A percentile compares a stretch with the other conserved stretches of the same genome.
Evolutionary conservation across 2,113 vertebrate species (phyloP).

Genomic region (Heterotis niloticus): DNA sequence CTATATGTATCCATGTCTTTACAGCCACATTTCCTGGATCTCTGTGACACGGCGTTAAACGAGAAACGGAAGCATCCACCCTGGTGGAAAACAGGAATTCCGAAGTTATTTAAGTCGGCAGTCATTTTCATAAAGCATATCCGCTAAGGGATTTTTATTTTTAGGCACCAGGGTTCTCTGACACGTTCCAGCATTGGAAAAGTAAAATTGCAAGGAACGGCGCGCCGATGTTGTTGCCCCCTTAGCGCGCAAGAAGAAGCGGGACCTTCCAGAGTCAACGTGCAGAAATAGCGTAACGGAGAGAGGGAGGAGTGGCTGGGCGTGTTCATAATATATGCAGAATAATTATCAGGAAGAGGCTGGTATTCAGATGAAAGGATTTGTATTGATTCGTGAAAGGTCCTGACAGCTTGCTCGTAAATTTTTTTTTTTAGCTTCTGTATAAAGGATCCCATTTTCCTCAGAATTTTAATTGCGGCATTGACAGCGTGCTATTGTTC

Average conservation of each 20-base stretch:
- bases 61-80: too few species aligned
- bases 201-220: too few species aligned
- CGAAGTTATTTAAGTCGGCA: too few species aligned
- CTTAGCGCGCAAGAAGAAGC: background rate
- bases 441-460: conserved; percentile 69
- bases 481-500: conserved; percentile 45
- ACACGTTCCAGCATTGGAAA: too few species aligned
- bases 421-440: conserved; percentile 67
- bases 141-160: too few species aligned
- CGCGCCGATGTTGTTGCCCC: too few species aligned
- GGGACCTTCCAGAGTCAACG: background rate
- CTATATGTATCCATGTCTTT: background rate
- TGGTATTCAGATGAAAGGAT: conserved; percentile 68
- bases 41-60: too few species aligned
- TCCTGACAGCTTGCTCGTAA: conserved; percentile 70
- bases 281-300: background rate
- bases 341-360: conserved; percentile 73
- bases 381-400: conserved; percentile 69
- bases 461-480: conserved; percentile 63
- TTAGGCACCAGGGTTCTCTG: too few species aligned
- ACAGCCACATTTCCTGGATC: too few species aligned
- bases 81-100: too few species aligned
- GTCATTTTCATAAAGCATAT: too few species aligned
- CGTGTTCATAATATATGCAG: conserved; percentile 65
- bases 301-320: conserved; percentile 11